Evolutionary conservation across 2,888 invertebrate genomes (phyloP), one percentile per base, ranked within the genome.

Genomic region (Ephialtes manifestator): DNA sequence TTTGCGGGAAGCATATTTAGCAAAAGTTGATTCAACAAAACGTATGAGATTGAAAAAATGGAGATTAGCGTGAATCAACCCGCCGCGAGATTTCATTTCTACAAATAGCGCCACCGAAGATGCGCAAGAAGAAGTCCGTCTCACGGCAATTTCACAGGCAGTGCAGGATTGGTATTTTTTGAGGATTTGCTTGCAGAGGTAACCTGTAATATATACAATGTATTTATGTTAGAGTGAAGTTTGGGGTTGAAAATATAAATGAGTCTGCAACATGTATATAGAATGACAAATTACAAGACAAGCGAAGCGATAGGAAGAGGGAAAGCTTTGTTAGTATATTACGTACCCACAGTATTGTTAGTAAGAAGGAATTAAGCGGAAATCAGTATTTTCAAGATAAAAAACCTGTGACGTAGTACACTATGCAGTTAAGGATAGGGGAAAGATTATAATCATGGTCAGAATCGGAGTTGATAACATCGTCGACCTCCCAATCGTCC

Each of bases 361-460:
- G 39, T 65, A 20, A 35, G 48, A 55, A 58, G 55, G 24, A 58
- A 58, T 11, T 20, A 24, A 24, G 55, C 24, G 11, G 24, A 28
- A 24, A 58, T 58, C 24, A 18, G 20, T 58, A 11, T 24, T 24
- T 58, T 58, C 55, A 58, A 7, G 55, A 58, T 58, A 58, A 58
- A 24, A 65, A 80, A 84, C 81, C 85, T 85, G 85, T 85, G 13
- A 78, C 78, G 53, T 85, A 82, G 48, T 85, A 82, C 24, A 24
- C 24, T 63, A 82, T 83, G 20, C 83, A 85, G 35, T 86, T 68
- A 4, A 81, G 80, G 11, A 53, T 51, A 11, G 76, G 67, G 18
- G 77, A 71, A 13, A 77, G 67, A 4, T 58, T 11, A 80, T 86
- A 81, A 43, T 80, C 86, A 39, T 86, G 83, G 48, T 77, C 78